Conservation (phyloP, 2,113 vertebrate species). For the Eclectus roratus region DNA sequence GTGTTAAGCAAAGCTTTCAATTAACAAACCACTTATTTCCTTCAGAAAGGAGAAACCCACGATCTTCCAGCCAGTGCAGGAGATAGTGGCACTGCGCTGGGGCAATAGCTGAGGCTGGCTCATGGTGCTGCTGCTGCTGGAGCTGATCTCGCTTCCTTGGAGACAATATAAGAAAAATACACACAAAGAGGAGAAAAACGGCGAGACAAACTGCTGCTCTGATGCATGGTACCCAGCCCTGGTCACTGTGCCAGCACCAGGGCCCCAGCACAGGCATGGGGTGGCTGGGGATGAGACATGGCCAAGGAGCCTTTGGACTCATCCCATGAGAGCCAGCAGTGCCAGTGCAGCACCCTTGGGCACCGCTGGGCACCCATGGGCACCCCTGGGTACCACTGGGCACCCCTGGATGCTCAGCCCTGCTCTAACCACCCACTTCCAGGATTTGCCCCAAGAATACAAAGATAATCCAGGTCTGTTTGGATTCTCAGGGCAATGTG, state of each 20-base stretch:
- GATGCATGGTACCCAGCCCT: background rate
- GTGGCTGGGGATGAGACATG: background rate
- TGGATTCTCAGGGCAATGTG: accelerated
- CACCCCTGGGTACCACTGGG: background rate
- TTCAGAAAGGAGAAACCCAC: background rate
- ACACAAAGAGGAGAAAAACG: background rate
- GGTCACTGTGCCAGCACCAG: background rate
- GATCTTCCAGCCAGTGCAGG: background rate
- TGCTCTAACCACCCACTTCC: background rate
- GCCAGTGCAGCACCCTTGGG: background rate
- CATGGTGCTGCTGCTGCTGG: background rate
- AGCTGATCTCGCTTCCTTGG: background rate
- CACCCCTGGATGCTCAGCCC: background rate
- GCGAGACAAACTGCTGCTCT: background rate
- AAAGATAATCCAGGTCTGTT: background rate
- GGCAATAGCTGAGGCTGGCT: background rate
- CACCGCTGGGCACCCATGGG: background rate
- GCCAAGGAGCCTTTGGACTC: background rate
- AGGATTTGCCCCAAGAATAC: background rate
- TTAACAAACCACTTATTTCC: background rate
- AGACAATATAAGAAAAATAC: background rate
- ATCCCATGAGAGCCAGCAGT: background rate
- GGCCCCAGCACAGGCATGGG: background rate
- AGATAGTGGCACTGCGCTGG: background rate
- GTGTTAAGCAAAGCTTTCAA: background rate